phyloP scores from a whole-genome alignment of 2,113 vertebrate species.

The Reinhardtius hippoglossoides region DNA sequence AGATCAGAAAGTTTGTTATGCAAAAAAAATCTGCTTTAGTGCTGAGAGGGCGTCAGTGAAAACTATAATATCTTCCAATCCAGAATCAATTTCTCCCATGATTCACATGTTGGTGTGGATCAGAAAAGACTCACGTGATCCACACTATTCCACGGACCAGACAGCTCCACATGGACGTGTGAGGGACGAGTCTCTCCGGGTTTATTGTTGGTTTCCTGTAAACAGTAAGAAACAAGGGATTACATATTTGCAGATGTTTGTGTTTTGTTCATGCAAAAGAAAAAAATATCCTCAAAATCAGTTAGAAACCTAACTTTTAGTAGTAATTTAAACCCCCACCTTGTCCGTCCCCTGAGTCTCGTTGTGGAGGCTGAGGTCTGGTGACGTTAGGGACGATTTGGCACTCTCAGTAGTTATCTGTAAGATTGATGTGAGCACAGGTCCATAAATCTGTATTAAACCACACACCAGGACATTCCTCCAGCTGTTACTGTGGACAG shows the following conservation, averaged over 20 bases:
- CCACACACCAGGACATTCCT: neutral
- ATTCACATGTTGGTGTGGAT: no score
- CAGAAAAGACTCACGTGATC: conserved; percentile 85
- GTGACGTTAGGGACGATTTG: conserved; percentile 76
- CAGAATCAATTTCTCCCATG: no score
- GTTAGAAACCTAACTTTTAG: no score
- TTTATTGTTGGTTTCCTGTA: conserved; percentile 85
- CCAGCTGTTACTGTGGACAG: no score
- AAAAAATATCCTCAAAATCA: neutral
- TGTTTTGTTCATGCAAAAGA: no score
- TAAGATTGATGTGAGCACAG: neutral
- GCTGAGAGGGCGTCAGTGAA: no score
- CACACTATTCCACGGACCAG: conserved; percentile 81
- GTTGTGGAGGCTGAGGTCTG: conserved; percentile 81
- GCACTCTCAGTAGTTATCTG: conserved; percentile 91
- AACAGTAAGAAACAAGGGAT: conserved; percentile 8
- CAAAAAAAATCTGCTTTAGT: no score
- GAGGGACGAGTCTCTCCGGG: conserved; percentile 84
- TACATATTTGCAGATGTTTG: neutral
- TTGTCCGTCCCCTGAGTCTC: conserved; percentile 80
- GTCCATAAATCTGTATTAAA: neutral
- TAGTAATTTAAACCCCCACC: conserved; percentile 70
- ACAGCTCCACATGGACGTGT: conserved; percentile 80
- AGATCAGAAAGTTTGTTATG: no score
- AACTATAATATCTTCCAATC: no score